Base-by-base conservation (phyloP, 2,888 invertebrate species). In the Scaptomyza reducta region DNA sequence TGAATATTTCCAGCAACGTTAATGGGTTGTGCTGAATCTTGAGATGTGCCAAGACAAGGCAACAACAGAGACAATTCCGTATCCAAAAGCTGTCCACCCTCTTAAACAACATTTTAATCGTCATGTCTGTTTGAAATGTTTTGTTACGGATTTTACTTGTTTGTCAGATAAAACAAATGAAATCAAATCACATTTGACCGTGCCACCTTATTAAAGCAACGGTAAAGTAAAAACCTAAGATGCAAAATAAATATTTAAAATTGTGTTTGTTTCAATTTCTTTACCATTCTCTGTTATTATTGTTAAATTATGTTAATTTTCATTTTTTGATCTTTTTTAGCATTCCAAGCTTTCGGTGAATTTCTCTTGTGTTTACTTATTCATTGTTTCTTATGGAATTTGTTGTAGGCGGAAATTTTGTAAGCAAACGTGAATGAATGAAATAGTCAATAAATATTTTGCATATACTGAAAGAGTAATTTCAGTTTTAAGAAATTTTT, bases 11-110 rank as follows among this genome's bases (percentile, higher is more conserved):
- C 22, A 56, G 27, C 31, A n/a, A 25, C 11, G 33, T 63, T 27
- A 35, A 45, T 18, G 54, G 56, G 59, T 53, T 55, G 42, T 40
- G 44, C 66, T 50, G 38, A 61, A 25, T 72, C 61, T 61, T 66
- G 22, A 51, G 47, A 59, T 42, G 54, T 53, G 49, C 33, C 70
- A 60, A 47, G 51, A 53, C 59, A 59, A 47, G 33, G 7, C 33
- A 51, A 47, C 14, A 38, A 55, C 22, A 3, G 25, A 57, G 22
- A 53, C 35, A 64, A 58, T 56, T 29, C 40, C 10, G 9, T 13
- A 3, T 2, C 1, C 1, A 33, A 18, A 1, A 33, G 18, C 27
- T 18, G 35, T 33, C 42, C 42, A 6, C 22, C 31, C 35, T 14
- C 13, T 22, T 16, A 10, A 16, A 40, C 57, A 25, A 27, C 14